Conservation (phyloP, 2,797 vertebrate genomes). For the Bucorvus abyssinicus region DNA sequence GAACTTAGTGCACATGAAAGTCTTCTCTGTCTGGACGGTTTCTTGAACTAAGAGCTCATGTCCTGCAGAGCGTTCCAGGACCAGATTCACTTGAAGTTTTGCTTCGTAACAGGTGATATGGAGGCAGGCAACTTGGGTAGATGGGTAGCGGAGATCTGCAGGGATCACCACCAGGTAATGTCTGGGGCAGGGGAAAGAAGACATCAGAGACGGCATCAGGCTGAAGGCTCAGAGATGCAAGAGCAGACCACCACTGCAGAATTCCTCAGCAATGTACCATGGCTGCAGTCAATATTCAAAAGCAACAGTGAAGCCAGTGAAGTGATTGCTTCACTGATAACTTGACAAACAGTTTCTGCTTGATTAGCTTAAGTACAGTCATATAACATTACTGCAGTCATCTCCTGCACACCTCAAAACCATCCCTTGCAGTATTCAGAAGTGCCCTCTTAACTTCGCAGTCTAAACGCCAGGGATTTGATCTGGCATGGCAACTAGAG, state of each 20-base stretch:
- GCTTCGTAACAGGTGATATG: conserved; percentile 38
- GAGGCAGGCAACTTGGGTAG: conserved; percentile 46
- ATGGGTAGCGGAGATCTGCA: conserved; percentile 26
- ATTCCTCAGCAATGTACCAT: neutral
- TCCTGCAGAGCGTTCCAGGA: conserved; percentile 31
- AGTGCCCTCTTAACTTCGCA: neutral
- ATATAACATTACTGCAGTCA: neutral
- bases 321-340: neutral
- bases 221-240: neutral
- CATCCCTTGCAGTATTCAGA: neutral
- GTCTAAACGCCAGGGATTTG: neutral
- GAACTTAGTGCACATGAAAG: conserved; percentile 47
- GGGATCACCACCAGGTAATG: conserved; percentile 56
- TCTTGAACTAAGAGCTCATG: neutral
- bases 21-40: conserved; percentile 38
- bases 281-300: neutral
- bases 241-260: neutral
- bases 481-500: neutral
- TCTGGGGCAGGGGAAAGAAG: neutral
- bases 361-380: neutral
- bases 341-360: neutral
- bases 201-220: neutral
- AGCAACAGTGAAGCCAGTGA: neutral
- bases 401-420: neutral
- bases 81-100: conserved; percentile 27